Base-by-base conservation (phyloP, 2,113 vertebrate genomes). In the Serinus canaria region DNA sequence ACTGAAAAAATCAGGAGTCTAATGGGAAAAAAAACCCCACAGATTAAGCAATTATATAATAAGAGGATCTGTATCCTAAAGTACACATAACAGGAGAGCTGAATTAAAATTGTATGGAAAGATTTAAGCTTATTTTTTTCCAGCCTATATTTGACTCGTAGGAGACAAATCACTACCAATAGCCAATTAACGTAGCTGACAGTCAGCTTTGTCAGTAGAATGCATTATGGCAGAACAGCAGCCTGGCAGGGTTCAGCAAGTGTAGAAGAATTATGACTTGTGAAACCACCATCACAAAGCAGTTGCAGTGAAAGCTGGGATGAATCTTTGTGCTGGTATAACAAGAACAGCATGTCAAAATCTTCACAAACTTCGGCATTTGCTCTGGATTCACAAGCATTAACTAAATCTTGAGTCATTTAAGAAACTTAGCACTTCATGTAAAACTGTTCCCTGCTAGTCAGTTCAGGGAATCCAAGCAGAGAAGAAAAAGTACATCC, bases 211-310 rank as follows among this genome's bases (percentile, higher is more conserved):
- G 79, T 59, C 68, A 33, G 21, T 10, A 87, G 72, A 43, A 70
- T 21, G 24, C 20, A 31, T 37, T 70, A 81, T 3, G 25, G 75
- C 33, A 91, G 47, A 96, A 83, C 17, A 70, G 87, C 63, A 94
- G 88, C 62, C 56, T 67, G 79, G 68, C 0, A 0, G 52, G 59
- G 50, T 27, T 94, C 90, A 80, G 59, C 59, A 80, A 86, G 52
- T 15, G 17, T 15, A 47, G 60, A 85, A 86, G 82, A 94, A 95
- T 77, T 78, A 96, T 0, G 4, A 90, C 43, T 83, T 81, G 82
- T 77, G 64, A 93, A 95, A 96, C 75, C 82, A 88, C 46, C 59
- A 89, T 21, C 55, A 85, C 53, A 59, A 80, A 87, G 70, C 74
- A 77, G 43, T 1, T 1, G 5, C 50, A 63, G 50, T 2, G 13